Evolutionary conservation across 2,888 invertebrate genomes (phyloP), one percentile per base, ranked within the genome.

Genomic region (Caenorhabditis zanzibari): DNA sequence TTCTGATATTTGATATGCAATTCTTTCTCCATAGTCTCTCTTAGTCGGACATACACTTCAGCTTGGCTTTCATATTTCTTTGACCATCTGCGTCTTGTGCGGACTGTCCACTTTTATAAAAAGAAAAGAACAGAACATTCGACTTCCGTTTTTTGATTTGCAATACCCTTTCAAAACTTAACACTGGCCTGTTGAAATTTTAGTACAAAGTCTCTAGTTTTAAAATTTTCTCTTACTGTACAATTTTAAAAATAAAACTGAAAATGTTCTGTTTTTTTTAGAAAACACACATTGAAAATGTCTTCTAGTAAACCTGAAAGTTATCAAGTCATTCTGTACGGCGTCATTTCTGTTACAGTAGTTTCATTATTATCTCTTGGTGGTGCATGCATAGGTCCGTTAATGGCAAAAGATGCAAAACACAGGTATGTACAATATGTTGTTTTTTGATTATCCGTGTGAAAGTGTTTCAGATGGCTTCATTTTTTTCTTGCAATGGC

Each of bases 401-500:
- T 92, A 10, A 26, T 86, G 19, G 64, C 47, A 16, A 84, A 85
- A 16, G 69, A 74, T n/a, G 52, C 61, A 9, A 82, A 76, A 22
- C 66, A 86, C 26, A 54, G 81, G 81, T 85, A 19, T 52, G 69
- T 5, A 2, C n/a, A n/a, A n/a, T n/a, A n/a, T n/a, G n/a, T n/a
- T n/a, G n/a, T n/a, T n/a, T n/a, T n/a, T n/a, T n/a, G n/a, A n/a
- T n/a, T n/a, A n/a, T n/a, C n/a, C n/a, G n/a, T n/a, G n/a, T n/a
- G n/a, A n/a, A n/a, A n/a, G n/a, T n/a, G n/a, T 54, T 76, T 47
- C 68, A 85, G 86, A 81, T 87, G 93, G 73, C 92, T 94, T 88
- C 90, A 92, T 4, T 87, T 92, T n/a, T 93, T 93, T 84, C 90
- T 93, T 44, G 93, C 93, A 0, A 90, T 94, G 69, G 93, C 93